Percentiles rank a stretch among this genome's conserved stretches.
Conservation (phyloP, 2,113 vertebrate genomes). For the Pimephales promelas region DNA sequence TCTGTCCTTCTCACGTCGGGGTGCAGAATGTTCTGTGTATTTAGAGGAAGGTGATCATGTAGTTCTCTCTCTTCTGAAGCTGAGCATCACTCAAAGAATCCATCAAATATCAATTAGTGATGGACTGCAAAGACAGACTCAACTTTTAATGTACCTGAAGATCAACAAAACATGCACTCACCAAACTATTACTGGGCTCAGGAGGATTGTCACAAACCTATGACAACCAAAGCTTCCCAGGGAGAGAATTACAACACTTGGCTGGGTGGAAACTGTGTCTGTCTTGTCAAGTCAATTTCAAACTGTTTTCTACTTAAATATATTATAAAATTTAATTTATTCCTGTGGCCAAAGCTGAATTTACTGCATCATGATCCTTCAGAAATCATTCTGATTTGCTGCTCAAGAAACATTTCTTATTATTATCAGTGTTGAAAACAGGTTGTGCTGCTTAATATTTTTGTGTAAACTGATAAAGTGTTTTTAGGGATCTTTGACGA, state of each 20-base stretch:
- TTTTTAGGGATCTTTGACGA: background rate
- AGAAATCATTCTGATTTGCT: background rate
- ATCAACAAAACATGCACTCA: slow-evolving; percentile 52
- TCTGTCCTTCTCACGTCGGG: slow-evolving; percentile 33
- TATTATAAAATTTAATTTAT: background rate
- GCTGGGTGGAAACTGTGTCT: background rate
- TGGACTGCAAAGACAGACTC: slow-evolving; percentile 34
- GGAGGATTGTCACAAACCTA: slow-evolving; percentile 46
- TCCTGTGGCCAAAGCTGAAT: background rate
- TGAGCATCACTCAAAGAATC: slow-evolving; percentile 8
- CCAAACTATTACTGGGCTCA: slow-evolving; percentile 42
- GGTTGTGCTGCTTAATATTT: background rate
- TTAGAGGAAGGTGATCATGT: slow-evolving; percentile 45
- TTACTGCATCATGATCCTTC: background rate
- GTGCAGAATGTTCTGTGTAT: slow-evolving; percentile 59
- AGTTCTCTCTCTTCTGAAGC: slow-evolving; percentile 17
- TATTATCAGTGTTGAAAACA: background rate
- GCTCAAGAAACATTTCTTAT: background rate
- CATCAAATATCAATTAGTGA: slow-evolving; percentile 62
- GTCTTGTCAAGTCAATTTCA: too few relatives aligned
- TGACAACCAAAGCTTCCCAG: slow-evolving; percentile 21
- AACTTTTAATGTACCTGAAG: slow-evolving; percentile 46
- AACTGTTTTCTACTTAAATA: too few relatives aligned
- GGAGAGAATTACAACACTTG: background rate
- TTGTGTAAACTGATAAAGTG: background rate